Evolutionary conservation across 2,888 invertebrate species (phyloP), one percentile per base, ranked within the genome.

Genomic region (Hermaeophaga mercurialis): DNA sequence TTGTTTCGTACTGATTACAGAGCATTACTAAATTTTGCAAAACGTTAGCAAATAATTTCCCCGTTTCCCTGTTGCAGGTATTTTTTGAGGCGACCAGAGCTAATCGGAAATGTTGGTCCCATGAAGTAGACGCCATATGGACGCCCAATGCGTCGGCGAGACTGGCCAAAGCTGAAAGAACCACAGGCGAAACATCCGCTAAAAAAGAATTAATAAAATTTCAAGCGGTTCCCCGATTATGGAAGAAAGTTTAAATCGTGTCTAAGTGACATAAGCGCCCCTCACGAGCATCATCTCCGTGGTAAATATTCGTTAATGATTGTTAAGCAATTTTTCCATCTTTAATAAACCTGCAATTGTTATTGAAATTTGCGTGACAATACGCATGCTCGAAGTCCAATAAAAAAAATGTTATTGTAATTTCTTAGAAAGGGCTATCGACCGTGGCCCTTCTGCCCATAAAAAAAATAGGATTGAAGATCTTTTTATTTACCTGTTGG

Each of bases 81-180:
- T 75, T 73, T 62, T 79, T 80, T 1, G 81, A 78, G 7, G 81
- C 77, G 1, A 82, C 82, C 43, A 83, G 75, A 12, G 82, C 80
- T 47, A 79, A 63, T 59, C 83, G 75, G 67, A 84, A 84, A 50
- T 80, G 82, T 72, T 87, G 86, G 73, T 92, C 92, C 91, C 91
- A 92, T 8, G 86, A 85, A 6, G 90, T 90, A n/a, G 86, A 84
- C 0, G 88, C 86, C 0, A 90, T 88, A 66, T 91, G 90, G 52
- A 87, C 88, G 1, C 90, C 89, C 44, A 92, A 76, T 14, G 89
- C 88, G 70, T 91, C 91, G 1, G 89, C 87, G 54, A 92, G 79
- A 71, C 86, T 88, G 64, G 88, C 84, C 39, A 91, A 71, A 0
- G 90, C 86, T 1, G 90, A 87, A 59, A 85, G 78, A 38, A 90